Evolutionary conservation across 1,140 invertebrate species (phyloP), one percentile per base, ranked within the genome.

Genomic region (Cataglyphis hispanica): DNA sequence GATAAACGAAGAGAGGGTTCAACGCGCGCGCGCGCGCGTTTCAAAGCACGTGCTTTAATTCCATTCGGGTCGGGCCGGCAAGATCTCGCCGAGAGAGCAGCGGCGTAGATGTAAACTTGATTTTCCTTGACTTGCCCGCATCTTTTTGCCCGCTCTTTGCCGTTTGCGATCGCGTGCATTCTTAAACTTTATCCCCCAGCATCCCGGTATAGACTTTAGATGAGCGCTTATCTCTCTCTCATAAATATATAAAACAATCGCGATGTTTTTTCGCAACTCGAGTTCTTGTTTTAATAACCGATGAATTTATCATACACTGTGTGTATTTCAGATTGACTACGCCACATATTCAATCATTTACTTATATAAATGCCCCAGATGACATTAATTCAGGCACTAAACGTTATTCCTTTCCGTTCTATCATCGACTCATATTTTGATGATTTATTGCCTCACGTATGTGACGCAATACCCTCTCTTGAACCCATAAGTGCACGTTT

Each of bases 1-100:
- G 93, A 93, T 93, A 93, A 93, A 93, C 85, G 70, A 83, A 76
- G 86, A 89, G 88, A 89, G 89, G 90, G 91, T 92, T 93, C 91
- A 92, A 91, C 89, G 46, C 46, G 46, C 46, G 46, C 89, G 46
- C 46, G 46, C 46, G 46, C 46, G 46, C 16, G 91, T 87, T 92
- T 93, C 89, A 78, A 86, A 66, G 85, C 91, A 85, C 86, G 87
- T 85, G 87, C 86, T 80, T 63, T 61, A 84, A 87, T 81, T 89
- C 80, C 83, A 84, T 75, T 87, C 72, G 22, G 61, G 46, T n/a
- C n/a, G n/a, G n/a, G n/a, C n/a, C 40, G 69, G n/a, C n/a, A 50
- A 75, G 78, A 70, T 84, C 67, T 74, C 69, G 53, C 40, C 85
- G 66, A n/a, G n/a, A n/a, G n/a, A 81, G 64, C 40, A 56, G 50